Conservation (phyloP, 2,797 vertebrate genomes). For the Ispidina lecontei region DNA sequence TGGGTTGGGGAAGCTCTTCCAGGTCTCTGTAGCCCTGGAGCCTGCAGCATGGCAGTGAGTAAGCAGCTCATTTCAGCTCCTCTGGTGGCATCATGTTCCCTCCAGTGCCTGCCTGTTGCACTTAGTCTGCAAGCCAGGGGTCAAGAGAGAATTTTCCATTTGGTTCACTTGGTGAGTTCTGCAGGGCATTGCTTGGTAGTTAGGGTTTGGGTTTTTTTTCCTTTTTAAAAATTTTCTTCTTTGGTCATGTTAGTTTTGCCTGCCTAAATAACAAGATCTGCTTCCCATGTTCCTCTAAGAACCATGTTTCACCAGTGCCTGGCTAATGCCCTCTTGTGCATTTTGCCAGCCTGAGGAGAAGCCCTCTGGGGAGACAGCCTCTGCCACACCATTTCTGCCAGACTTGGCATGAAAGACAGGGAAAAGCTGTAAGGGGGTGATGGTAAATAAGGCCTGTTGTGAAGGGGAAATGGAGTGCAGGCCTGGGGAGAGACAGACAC, state of each 20-base stretch:
- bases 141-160: neutral
- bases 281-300: neutral
- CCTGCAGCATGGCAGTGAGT: neutral
- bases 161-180: neutral
- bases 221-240: too few relatives aligned
- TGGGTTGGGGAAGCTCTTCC: neutral
- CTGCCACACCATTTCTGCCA: neutral
- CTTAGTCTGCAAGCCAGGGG: neutral
- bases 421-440: neutral
- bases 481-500: slow-evolving; percentile 18
- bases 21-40: neutral
- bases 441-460: neutral
- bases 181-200: neutral
- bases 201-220: too few relatives aligned
- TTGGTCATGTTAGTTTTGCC: neutral
- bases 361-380: neutral
- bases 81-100: neutral
- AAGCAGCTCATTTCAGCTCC: neutral
- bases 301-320: neutral
- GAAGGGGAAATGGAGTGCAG: slow-evolving; percentile 23
- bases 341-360: neutral
- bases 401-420: neutral
- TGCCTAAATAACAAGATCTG: neutral
- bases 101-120: neutral
- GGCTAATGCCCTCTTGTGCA: neutral